Percentiles rank a stretch among this genome's conserved stretches.
Conservation (phyloP, 2,113 vertebrate species). For the Cyprinodon variegatus region DNA sequence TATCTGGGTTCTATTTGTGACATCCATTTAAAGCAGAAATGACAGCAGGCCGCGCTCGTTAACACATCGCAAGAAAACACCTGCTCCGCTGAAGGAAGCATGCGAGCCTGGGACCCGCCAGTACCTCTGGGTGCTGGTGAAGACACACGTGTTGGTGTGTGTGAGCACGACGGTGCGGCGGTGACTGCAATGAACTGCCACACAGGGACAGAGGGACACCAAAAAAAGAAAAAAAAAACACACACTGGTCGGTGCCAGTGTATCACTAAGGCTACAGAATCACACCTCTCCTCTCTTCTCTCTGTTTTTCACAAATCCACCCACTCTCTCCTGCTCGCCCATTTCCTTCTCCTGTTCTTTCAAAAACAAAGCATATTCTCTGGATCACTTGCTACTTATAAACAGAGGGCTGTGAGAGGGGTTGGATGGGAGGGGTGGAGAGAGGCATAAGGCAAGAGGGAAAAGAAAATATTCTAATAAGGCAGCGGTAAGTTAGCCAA, state of each 20-base stretch:
- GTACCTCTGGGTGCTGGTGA: conserved; percentile 67
- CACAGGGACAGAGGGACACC: conserved; percentile 38
- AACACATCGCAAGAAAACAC: conserved; percentile 77
- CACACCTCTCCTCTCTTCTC: conserved; percentile 63
- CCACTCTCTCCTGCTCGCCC: conserved; percentile 55
- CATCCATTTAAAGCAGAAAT: conserved; percentile 76
- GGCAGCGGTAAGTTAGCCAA: background rate
- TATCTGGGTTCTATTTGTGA: conserved; percentile 69
- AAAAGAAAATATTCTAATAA: conserved; percentile 5
- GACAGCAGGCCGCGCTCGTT: conserved; percentile 78
- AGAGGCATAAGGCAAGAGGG: conserved; percentile 14
- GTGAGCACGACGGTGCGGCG: conserved; percentile 2
- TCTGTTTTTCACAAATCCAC: conserved; percentile 62
- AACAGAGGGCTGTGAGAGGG: conserved; percentile 51
- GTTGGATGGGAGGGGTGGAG: conserved; percentile 37
- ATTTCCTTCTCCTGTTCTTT: conserved; percentile 62
- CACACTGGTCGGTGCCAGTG: conserved; percentile 54
- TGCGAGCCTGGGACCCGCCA: conserved; percentile 60
- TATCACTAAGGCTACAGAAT: conserved; percentile 62
- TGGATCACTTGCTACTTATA: conserved; percentile 60
- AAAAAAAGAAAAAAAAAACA: conserved; percentile 33
- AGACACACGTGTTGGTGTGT: conserved; percentile 23
- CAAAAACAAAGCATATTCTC: conserved; percentile 73
- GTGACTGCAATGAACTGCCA: conserved; percentile 47
- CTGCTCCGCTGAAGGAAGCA: conserved; percentile 73